Conservation (phyloP, 2,113 vertebrate genomes). For the Grammomys dolichurus region DNA sequence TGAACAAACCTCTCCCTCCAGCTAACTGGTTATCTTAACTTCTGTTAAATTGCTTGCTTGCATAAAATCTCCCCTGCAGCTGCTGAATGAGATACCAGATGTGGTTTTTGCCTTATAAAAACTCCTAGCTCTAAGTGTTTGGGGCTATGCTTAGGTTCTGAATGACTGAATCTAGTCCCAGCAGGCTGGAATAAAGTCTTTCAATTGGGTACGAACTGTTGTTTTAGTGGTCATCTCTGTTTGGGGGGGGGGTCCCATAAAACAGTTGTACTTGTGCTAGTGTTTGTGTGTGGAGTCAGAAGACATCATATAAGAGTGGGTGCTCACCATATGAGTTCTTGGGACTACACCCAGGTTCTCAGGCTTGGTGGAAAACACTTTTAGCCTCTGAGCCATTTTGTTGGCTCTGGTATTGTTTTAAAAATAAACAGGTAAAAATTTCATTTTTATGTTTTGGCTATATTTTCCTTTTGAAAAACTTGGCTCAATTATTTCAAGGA, state of each 20-base stretch:
- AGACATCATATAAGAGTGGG: neutral
- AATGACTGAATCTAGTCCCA: neutral
- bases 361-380: neutral
- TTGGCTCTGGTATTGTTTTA: slow-evolving; percentile 4
- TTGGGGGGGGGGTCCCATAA: neutral
- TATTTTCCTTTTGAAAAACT: slow-evolving; percentile 68
- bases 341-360: neutral
- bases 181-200: neutral
- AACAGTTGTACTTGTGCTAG: neutral
- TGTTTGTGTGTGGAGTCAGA: neutral
- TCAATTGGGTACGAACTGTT: neutral
- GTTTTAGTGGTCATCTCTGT: neutral
- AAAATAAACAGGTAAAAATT: slow-evolving; percentile 59
- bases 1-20: neutral
- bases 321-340: neutral
- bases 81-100: neutral
- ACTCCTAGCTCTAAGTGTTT: neutral
- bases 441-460: slow-evolving; percentile 63
- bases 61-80: neutral
- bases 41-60: neutral
- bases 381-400: neutral
- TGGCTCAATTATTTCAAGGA: slow-evolving; percentile 80
- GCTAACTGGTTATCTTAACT: neutral
- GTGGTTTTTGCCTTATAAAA: neutral
- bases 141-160: neutral